Evolutionary conservation across 64 coral and sea anemone species (phyloP), one percentile per base, ranked within the genome.

Genomic region (Montipora cactus): DNA sequence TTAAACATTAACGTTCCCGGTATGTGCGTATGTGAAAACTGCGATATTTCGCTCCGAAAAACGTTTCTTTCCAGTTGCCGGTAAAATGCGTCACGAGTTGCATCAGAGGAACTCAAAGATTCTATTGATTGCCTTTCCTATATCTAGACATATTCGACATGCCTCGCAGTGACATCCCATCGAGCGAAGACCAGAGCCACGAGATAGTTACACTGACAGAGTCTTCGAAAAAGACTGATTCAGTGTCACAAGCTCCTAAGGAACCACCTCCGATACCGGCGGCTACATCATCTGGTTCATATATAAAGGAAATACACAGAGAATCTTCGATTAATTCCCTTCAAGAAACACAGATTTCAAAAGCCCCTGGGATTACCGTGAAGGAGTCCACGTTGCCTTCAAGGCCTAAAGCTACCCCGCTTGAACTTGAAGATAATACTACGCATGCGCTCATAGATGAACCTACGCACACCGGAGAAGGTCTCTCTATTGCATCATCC

Each of bases 141-240:
- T 20, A 15, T 72, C 68, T 22, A 86, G 82, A 86, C 48, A 69
- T 86, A 1, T 86, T 71, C 18, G 82, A 86, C 44, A 72, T 52
- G 11, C 82, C 82, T 22, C 82, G 82, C 64, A 86, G 46, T 71
- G 82, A 86, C 8, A 86, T 86, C 19, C 45, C 82, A 5, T 86
- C 66, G n/a, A 64, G 66, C 21, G 82, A 51, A 11, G 64, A 86
- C 8, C 15, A 86, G 13, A 8, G 45, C 45, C 15, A 18, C 9
- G 82, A 72, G 11, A 22, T 15, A 49, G 18, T 66, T 20, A 49
- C 19, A 72, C n/a, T 72, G 18, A 23, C 47, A 50, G 66, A 86
- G 66, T 49, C 82, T 44, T 21, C 58, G 12, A 61, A 67, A 15
- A 15, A 67, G 28, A 47, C 79, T 15, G n/a, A 57, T n/a, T 45